Evolutionary conservation across 2,888 invertebrate species (phyloP), one percentile per base, ranked within the genome.

Genomic region (Drosophila atroscutellata): DNA sequence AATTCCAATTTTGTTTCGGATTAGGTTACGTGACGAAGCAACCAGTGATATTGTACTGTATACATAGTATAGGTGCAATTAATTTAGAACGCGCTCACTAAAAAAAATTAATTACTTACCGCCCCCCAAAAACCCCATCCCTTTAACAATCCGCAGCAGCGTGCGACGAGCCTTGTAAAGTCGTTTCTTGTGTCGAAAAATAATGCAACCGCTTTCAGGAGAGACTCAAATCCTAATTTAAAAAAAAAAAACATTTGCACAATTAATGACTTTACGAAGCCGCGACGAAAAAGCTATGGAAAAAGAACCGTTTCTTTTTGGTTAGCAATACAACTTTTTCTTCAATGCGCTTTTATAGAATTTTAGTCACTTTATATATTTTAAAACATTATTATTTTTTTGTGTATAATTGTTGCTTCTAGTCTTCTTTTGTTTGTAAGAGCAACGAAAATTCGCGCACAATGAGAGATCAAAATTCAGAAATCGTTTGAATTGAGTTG

Each of bases 31-130:
- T 90, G 90, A 90, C 89, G 92, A 93, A 93, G 92, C 93, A 92
- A 93, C 92, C 93, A 93, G 93, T 93, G 93, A 93, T 93, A 92
- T 93, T 93, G 93, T 92, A 90, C 93, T 93, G 89, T 92, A 93
- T 93, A 93, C 93, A 90, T 92, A 93, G 93, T 93, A 93, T 93
- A 92, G 91, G 92, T 92, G 91, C 93, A 93, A 93, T 93, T 92
- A 92, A 90, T 92, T 92, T 91, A 92, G 91, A 90, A 91, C 83
- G 89, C 90, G 90, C 90, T 92, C 91, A 91, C 90, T 90, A 87
- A 90, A 80, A 76, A 49, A 56, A 73, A 77, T 75, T 66, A 81
- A 66, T 56, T 37, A 37, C 37, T 78, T 84, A 78, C 56, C 30
- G 20, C 11, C 56, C 28, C 42, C 39, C 20, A 13, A 30, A 56